phyloP scores from a whole-genome alignment of 2,113 vertebrate genomes.

The Sialia sialis region DNA sequence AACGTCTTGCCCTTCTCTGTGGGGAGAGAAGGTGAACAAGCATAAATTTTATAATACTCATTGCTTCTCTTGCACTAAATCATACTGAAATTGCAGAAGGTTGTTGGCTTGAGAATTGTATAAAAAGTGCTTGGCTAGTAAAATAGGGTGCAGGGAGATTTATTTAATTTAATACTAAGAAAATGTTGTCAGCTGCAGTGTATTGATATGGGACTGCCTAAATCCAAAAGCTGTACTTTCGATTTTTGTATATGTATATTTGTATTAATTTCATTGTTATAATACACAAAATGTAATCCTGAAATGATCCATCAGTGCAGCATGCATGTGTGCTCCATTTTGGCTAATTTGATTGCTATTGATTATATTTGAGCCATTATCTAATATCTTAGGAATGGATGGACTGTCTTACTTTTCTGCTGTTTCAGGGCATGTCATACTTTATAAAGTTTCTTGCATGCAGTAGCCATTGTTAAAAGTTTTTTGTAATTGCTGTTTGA shows the following conservation, averaged over 20 bases:
- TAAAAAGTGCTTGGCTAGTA: conserved; percentile 55
- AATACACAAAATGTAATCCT: background rate
- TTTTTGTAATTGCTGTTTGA: background rate
- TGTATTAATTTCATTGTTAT: background rate
- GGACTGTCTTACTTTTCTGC: background rate
- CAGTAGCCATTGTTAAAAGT: background rate
- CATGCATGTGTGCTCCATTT: background rate
- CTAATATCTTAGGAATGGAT: background rate
- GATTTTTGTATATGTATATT: background rate
- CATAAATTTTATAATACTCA: conserved; percentile 55
- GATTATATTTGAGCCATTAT: conserved; percentile 10
- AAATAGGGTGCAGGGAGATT: conserved; percentile 24
- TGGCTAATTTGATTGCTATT: conserved; percentile 19
- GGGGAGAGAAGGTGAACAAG: conserved; percentile 57
- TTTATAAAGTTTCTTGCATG: background rate
- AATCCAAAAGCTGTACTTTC: background rate
- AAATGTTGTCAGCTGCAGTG: conserved; percentile 3
- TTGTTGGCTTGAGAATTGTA: conserved; percentile 51
- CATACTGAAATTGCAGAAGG: conserved; percentile 56
- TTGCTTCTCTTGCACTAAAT: conserved; percentile 55
- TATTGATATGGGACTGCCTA: background rate
- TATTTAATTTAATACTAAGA: conserved; percentile 22
- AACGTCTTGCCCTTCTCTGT: conserved; percentile 46
- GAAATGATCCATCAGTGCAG: background rate
- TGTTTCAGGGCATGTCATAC: background rate